Evolutionary conservation across 2,113 vertebrate species (phyloP).

Genomic region (Castor canadensis): DNA sequence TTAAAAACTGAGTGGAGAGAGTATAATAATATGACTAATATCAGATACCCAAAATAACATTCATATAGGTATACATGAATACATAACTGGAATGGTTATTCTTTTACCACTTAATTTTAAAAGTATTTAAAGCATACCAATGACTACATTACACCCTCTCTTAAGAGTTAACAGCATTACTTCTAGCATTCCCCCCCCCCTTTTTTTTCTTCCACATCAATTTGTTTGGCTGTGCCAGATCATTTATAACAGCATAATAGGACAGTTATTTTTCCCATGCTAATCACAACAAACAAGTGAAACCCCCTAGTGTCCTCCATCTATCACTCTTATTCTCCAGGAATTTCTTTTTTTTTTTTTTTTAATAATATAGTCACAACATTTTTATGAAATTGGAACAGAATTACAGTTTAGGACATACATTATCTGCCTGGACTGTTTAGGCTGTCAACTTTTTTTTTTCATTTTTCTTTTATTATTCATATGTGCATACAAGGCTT

Average conservation of each 20-base stretch:
- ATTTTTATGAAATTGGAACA: too few relatives aligned
- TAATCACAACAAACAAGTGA: background rate
- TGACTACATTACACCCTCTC: background rate
- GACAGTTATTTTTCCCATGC: background rate
- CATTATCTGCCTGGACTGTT: too few relatives aligned
- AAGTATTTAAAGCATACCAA: background rate
- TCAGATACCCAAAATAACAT: background rate
- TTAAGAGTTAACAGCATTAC: background rate
- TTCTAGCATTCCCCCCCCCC: background rate
- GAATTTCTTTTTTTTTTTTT: background rate
- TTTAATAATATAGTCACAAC: background rate
- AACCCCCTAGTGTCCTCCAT: background rate
- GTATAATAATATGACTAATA: background rate
- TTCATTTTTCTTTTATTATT: too few relatives aligned
- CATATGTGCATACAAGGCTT: too few relatives aligned
- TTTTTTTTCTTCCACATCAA: background rate
- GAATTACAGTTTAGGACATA: too few relatives aligned
- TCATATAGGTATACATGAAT: background rate
- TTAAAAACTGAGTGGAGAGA: background rate
- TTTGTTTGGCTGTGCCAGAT: background rate
- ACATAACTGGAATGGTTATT: background rate
- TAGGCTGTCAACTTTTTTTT: too few relatives aligned
- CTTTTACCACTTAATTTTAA: background rate
- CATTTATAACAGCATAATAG: constrained; percentile 33
- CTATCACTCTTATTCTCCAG: too few relatives aligned